A percentile compares a stretch with the other conserved stretches of the same genome.
Evolutionary conservation across 1,140 invertebrate genomes (phyloP).

Genomic region (Vanessa tameamea): DNA sequence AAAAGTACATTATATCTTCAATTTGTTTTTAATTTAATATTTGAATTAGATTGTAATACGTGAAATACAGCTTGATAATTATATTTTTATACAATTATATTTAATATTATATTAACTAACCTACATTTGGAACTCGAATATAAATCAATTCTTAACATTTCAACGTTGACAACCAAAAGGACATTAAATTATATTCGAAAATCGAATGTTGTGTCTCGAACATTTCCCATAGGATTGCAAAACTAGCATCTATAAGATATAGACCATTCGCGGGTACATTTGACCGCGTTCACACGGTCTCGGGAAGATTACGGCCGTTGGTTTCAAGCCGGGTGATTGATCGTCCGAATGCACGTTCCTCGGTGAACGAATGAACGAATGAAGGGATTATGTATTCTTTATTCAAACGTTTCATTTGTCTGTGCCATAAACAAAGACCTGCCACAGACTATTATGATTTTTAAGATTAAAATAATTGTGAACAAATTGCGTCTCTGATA

Average conservation of each 20-base stretch:
- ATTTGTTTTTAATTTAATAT: too few species aligned
- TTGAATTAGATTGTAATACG: too few species aligned
- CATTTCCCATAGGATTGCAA: slow-evolving; percentile 58
- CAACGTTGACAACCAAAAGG: slow-evolving; percentile 1
- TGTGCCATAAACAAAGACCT: slow-evolving; percentile 36
- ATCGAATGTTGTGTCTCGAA: slow-evolving; percentile 26
- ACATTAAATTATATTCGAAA: slow-evolving; percentile 22
- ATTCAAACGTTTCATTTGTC: slow-evolving; percentile 48
- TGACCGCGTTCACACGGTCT: slow-evolving; percentile 75
- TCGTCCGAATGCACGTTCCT: slow-evolving; percentile 54
- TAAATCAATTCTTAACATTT: slow-evolving; percentile 9
- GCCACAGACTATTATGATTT: slow-evolving; percentile 20
- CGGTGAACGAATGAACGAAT: slow-evolving; percentile 57
- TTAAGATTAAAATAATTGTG: slow-evolving; percentile 12
- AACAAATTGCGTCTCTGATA: slow-evolving; percentile 2
- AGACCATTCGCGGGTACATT: slow-evolving; percentile 54
- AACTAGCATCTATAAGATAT: slow-evolving; percentile 60
- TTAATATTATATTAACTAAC: neutral
- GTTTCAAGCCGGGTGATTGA: slow-evolving; percentile 69
- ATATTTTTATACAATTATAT: too few species aligned
- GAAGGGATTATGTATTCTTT: slow-evolving; percentile 58
- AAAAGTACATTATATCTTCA: too few species aligned
- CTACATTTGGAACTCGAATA: neutral
- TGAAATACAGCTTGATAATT: too few species aligned
- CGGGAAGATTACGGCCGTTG: slow-evolving; percentile 64